These are phyloP conservation scores for Exephanes ischioxanthus DNA, from an alignment of 2,888 invertebrate species.

Conservation along the genomic window DNA sequence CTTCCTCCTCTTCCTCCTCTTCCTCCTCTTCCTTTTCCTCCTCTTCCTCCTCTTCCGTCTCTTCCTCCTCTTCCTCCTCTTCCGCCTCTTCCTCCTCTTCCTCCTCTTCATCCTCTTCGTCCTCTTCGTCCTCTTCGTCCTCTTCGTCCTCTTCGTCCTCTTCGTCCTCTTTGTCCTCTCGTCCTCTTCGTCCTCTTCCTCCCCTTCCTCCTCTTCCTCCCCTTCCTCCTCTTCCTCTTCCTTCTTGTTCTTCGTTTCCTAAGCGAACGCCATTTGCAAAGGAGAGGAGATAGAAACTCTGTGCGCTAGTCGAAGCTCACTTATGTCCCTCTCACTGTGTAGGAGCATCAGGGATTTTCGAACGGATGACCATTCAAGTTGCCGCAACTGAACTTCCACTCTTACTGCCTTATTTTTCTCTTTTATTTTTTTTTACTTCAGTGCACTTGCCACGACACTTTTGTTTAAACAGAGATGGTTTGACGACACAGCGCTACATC, in stretches of 20 bases:
- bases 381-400: slow-evolving; percentile 46
- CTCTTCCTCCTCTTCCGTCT: slow-evolving; percentile 53
- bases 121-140: no score
- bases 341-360: slow-evolving; percentile 62
- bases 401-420: slow-evolving; percentile 18
- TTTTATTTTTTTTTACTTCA: background rate
- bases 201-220: slow-evolving; percentile 11
- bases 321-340: slow-evolving; percentile 12
- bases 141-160: no score
- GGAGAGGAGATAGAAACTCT: slow-evolving; percentile 51
- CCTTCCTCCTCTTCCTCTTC: background rate
- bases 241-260: slow-evolving; percentile 27
- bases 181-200: slow-evolving; percentile 42
- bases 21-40: slow-evolving; percentile 6
- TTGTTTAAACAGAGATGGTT: background rate
- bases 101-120: no score
- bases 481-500: slow-evolving; percentile 6
- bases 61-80: slow-evolving; percentile 16
- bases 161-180: slow-evolving; percentile 45
- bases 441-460: background rate
- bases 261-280: slow-evolving; percentile 39
- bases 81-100: background rate
- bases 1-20: no score
- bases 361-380: slow-evolving; percentile 64
- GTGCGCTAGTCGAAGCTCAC: slow-evolving; percentile 30